Percentiles rank a stretch among this genome's conserved stretches.
phyloP scores from a whole-genome alignment of 2,797 vertebrate genomes.

The Prionace glauca region DNA sequence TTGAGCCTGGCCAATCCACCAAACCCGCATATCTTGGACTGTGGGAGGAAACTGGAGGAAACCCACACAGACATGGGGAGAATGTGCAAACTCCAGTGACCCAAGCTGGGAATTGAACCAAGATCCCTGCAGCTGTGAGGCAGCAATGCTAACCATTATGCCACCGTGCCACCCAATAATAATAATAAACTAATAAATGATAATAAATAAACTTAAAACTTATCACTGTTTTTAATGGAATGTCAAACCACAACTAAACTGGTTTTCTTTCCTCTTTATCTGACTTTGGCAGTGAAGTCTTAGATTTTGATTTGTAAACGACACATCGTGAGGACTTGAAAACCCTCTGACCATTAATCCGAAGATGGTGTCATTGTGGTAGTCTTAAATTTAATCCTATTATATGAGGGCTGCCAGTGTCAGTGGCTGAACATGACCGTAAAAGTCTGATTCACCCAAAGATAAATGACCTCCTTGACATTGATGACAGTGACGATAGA shows the following conservation, averaged over 20 bases:
- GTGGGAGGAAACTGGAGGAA: too few species aligned
- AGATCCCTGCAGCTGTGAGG: too few species aligned
- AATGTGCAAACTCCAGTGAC: too few species aligned
- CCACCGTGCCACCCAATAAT: too few species aligned
- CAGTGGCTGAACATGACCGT: not conserved
- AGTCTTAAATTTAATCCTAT: not conserved
- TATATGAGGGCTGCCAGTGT: not conserved
- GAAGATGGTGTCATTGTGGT: not conserved
- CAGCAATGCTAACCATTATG: too few species aligned
- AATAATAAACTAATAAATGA: too few species aligned
- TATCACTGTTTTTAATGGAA: not conserved
- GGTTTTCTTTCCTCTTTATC: not conserved
- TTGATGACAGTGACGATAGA: not conserved
- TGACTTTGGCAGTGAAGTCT: not conserved
- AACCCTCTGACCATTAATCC: not conserved
- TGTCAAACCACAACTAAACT: too few species aligned
- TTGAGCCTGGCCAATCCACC: too few species aligned
- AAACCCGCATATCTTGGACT: too few species aligned
- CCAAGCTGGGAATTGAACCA: too few species aligned
- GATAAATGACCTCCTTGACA: not conserved
- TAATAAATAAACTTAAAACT: too few species aligned
- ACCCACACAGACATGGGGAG: too few species aligned
- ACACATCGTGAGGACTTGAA: not conserved
- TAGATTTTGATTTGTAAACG: not conserved
- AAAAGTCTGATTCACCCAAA: slow-evolving; percentile 19